phyloP scores from a whole-genome alignment of 2,797 vertebrate genomes.

The Leptoclinus maculatus region DNA sequence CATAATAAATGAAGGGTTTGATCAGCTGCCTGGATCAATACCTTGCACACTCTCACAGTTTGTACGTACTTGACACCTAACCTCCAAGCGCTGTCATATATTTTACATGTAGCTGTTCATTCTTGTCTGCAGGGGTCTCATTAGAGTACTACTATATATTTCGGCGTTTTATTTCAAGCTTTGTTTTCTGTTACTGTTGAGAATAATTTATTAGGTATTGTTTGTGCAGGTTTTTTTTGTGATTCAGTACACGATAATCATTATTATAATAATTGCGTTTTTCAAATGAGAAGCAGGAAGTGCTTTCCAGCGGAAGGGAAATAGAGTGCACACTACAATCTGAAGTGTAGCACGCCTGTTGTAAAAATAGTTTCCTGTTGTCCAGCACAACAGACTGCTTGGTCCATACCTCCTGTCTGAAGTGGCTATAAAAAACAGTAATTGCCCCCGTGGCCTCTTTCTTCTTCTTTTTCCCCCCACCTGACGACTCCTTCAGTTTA shows the following conservation, averaged over 20 bases:
- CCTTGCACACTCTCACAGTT: constrained; percentile 42
- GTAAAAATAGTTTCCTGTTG: constrained; percentile 22
- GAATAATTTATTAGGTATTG: not conserved
- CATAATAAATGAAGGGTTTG: constrained; percentile 69
- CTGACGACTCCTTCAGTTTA: constrained; percentile 9
- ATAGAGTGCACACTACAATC: not conserved
- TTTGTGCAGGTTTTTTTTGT: not conserved
- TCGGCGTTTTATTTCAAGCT: not conserved
- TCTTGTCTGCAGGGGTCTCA: constrained; percentile 1
- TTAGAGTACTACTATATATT: not conserved
- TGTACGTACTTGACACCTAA: constrained; percentile 67
- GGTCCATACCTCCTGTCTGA: constrained; percentile 38
- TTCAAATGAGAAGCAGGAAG: not conserved
- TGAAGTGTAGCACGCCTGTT: not conserved
- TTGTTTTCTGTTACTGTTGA: not conserved
- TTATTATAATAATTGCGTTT: not conserved
- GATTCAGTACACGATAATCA: not conserved
- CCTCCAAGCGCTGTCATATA: constrained; percentile 49
- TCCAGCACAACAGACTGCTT: constrained; percentile 21
- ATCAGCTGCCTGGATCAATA: constrained; percentile 70
- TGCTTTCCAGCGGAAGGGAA: constrained; percentile 6
- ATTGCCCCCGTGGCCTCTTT: constrained; percentile 23
- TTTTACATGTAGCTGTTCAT: constrained; percentile 17
- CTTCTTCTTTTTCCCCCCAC: constrained; percentile 8
- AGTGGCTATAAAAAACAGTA: constrained; percentile 34